Percentiles rank a stretch among this genome's conserved stretches.
Evolutionary conservation across 1,140 invertebrate species (phyloP).

Genomic region (Patella vulgata): DNA sequence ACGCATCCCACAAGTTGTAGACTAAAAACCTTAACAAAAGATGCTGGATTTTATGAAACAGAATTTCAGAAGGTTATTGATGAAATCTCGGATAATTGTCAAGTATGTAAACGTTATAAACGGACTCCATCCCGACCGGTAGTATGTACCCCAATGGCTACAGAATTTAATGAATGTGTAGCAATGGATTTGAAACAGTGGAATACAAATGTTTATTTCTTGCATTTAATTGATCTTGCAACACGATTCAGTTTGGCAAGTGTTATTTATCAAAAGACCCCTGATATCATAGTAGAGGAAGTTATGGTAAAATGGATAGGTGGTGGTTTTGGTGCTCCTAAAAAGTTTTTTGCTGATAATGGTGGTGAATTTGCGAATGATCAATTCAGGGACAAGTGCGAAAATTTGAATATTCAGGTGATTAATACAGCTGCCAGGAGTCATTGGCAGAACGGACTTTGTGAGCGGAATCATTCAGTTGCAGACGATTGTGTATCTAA

Average conservation of each 20-base stretch:
- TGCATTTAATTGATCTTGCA: conserved; percentile 4
- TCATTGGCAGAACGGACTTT: conserved; percentile 8
- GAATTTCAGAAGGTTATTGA: not conserved
- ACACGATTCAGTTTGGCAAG: conserved; percentile 4
- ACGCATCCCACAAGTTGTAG: not conserved
- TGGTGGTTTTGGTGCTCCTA: not conserved
- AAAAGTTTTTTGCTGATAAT: not conserved
- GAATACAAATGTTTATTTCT: not conserved
- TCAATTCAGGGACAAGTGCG: not conserved
- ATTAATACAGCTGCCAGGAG: not conserved
- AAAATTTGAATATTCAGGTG: conserved; percentile 5
- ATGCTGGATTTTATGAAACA: not conserved
- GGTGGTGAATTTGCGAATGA: not conserved
- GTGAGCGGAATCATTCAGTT: conserved; percentile 1
- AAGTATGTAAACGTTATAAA: conserved; percentile 1
- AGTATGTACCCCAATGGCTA: conserved; percentile 6
- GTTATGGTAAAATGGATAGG: conserved; percentile 1
- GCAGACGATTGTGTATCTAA: conserved; percentile 5
- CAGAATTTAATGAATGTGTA: conserved; percentile 16
- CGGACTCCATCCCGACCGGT: not conserved
- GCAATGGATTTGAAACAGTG: conserved; percentile 4
- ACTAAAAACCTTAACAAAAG: conserved; percentile 1
- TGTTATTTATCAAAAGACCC: conserved; percentile 5
- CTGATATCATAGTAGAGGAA: not conserved
- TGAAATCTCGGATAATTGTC: not conserved